Evolutionary conservation across 2,888 invertebrate genomes (phyloP), one percentile per base, ranked within the genome.

Genomic region (Hirtodrosophila trivittata): DNA sequence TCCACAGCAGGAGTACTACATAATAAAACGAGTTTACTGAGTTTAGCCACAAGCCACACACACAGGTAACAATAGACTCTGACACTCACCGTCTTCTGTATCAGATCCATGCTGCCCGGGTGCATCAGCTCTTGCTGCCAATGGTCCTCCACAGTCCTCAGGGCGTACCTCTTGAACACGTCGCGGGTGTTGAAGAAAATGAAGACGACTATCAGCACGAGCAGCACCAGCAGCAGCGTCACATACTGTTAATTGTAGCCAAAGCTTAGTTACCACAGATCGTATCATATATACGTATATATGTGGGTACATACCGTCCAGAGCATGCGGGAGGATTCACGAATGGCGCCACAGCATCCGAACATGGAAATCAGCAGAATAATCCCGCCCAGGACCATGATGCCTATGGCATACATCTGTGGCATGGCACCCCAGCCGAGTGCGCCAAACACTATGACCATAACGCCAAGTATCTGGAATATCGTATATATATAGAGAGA

Each of bases 351-450:
- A 25, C 80, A 80, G 46, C 87, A 88, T 4, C 88, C 89, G n/a
- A 88, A 88, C 25, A 88, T 37, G 7, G 87, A 88, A 28, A 80
- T 88, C 3, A 88, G 8, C 42, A 88, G 43, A 4, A 88, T 88
- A 12, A 80, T 60, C 18, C 80, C 75, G 1, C 88, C 89, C 38
- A 88, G 33, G 1, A 83, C 70, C 8, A 89, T 65, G 3, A 86
- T 77, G 9, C 88, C 88, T 14, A 89, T 81, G 25, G 86, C 81
- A 70, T 86, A 88, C 9, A 59, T 56, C 35, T 85, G 77, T 0
- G 89, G 88, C 88, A 88, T 89, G 7, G 81, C 88, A 18, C 87
- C 88, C 77, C 81, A 87, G 33, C 89, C 87, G 2, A 88, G 82
- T 26, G 71, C 80, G 18, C 81, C 89, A 32, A 88, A 80, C 1